Percentiles rank a stretch among this genome's conserved stretches.
phyloP scores from a whole-genome alignment of 2,113 vertebrate species.

The Antechinus stuartii region DNA sequence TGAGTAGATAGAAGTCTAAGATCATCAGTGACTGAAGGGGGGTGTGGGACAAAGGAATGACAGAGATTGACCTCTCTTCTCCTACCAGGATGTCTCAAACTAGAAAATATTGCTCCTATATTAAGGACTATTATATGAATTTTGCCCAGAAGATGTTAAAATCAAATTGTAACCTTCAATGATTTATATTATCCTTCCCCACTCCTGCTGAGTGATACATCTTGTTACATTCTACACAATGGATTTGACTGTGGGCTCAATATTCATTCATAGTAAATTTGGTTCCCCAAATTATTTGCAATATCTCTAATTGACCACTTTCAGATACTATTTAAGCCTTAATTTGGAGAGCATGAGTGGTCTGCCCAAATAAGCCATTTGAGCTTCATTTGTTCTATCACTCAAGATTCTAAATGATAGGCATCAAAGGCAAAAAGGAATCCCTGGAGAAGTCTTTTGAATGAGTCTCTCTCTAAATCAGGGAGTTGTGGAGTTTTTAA shows the following conservation, averaged over 20 bases:
- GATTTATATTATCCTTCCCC: constrained; percentile 35
- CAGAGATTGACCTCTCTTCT: background rate
- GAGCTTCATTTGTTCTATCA: constrained; percentile 25
- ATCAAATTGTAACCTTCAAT: background rate
- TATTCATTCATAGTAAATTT: constrained; percentile 55
- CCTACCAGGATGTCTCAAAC: background rate
- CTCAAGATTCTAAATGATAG: constrained; percentile 47
- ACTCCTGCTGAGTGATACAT: constrained; percentile 37
- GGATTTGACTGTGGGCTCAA: constrained; percentile 27
- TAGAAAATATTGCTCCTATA: background rate
- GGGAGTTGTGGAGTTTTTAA: constrained; percentile 10
- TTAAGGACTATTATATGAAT: background rate
- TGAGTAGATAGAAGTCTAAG: background rate
- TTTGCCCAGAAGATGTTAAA: background rate
- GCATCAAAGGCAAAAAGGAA: constrained; percentile 41
- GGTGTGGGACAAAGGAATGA: background rate
- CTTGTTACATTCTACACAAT: constrained; percentile 13
- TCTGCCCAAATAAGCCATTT: background rate
- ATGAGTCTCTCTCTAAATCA: background rate
- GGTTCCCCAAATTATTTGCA: constrained; percentile 55
- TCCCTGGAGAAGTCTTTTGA: constrained; percentile 26
- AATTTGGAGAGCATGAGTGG: constrained; percentile 45
- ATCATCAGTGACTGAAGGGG: background rate
- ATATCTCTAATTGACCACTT: constrained; percentile 52
- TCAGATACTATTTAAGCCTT: constrained; percentile 55